Percentiles rank a stretch among this genome's conserved stretches.
Evolutionary conservation across 2,797 vertebrate genomes (phyloP).

Genomic region (Sciurus carolinensis): DNA sequence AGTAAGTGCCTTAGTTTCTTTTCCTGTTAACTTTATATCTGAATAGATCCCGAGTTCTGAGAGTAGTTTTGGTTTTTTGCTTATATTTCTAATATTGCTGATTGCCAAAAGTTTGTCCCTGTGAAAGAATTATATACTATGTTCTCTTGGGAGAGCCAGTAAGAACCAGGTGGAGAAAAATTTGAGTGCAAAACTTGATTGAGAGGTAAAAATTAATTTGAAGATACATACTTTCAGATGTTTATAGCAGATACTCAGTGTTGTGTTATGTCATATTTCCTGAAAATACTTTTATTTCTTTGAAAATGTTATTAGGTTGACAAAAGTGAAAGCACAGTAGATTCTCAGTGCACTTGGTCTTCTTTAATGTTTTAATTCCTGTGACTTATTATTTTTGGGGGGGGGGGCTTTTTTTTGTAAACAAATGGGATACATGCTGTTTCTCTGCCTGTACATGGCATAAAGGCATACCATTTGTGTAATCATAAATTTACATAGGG

Average conservation of each 20-base stretch:
- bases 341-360: neutral
- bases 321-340: slow-evolving; percentile 27
- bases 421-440: too few species aligned
- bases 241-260: slow-evolving; percentile 46
- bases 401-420: too few species aligned
- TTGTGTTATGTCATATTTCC: neutral
- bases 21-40: slow-evolving; percentile 44
- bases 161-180: slow-evolving; percentile 59
- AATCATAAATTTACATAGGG: too few species aligned
- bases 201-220: slow-evolving; percentile 52
- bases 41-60: slow-evolving; percentile 10
- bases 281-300: slow-evolving; percentile 54
- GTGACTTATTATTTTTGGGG: neutral
- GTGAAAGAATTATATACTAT: slow-evolving; percentile 45
- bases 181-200: slow-evolving; percentile 48
- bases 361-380: slow-evolving; percentile 48
- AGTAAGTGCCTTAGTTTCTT: slow-evolving; percentile 89
- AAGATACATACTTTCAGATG: slow-evolving; percentile 47
- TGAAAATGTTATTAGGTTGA: slow-evolving; percentile 56
- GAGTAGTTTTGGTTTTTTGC: neutral
- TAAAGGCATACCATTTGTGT: too few species aligned
- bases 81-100: slow-evolving; percentile 59
- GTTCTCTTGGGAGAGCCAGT: neutral
- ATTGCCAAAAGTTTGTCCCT: slow-evolving; percentile 45
- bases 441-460: too few species aligned